Conservation (phyloP, 2,113 vertebrate genomes). For the Ginglymostoma cirratum region DNA sequence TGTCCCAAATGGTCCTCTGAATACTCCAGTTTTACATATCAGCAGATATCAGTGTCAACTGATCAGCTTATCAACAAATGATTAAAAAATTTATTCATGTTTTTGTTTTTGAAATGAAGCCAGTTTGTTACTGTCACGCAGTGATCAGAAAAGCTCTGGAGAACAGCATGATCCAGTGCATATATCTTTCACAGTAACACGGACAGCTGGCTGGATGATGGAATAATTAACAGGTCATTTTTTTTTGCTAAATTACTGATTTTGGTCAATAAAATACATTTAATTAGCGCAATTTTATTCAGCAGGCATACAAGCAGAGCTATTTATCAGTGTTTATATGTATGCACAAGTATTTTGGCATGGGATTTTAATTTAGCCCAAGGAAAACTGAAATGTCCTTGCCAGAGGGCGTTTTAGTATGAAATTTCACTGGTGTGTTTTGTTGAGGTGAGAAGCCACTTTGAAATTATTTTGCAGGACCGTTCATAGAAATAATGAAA, state of each 20-base stretch:
- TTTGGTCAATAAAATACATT: slow-evolving; percentile 23
- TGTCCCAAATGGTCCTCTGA: background rate
- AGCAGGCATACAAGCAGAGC: background rate
- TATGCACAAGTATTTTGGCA: background rate
- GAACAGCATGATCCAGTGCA: background rate
- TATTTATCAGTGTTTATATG: background rate
- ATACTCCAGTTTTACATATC: background rate
- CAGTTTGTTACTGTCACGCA: background rate
- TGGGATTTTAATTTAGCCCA: background rate
- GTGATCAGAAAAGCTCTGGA: background rate
- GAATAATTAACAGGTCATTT: slow-evolving; percentile 2
- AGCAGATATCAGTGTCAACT: background rate
- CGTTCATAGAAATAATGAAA: background rate
- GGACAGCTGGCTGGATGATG: background rate
- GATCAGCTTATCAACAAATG: background rate
- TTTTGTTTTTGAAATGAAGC: background rate
- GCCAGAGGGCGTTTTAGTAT: background rate
- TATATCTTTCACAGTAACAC: background rate
- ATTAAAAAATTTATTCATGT: background rate
- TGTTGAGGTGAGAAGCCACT: slow-evolving; percentile 5
- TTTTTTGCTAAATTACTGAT: background rate
- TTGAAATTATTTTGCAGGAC: background rate
- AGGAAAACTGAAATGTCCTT: background rate
- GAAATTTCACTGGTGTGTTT: background rate
- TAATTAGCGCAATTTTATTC: background rate